These are phyloP conservation scores for Trinorchestia longiramus DNA, from an alignment of 1,140 invertebrate species.

Conservation along the genomic window DNA sequence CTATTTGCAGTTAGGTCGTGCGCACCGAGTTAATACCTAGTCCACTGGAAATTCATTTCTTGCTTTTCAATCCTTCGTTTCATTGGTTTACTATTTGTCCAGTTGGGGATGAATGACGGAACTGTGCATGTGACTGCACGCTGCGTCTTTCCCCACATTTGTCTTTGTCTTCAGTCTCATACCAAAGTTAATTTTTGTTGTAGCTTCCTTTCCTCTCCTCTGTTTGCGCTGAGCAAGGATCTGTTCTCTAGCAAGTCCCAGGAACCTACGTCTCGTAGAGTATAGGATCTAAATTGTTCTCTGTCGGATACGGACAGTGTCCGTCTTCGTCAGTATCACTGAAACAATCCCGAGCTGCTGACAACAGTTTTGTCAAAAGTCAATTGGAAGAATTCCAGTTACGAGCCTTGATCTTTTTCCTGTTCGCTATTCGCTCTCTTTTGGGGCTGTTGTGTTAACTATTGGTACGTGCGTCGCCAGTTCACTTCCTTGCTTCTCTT, in stretches of 20 bases:
- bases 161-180: too few species aligned
- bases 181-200: not conserved
- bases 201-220: not conserved
- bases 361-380: not conserved
- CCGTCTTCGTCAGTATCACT: not conserved
- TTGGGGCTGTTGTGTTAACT: not conserved
- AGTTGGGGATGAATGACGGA: not conserved
- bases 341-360: not conserved
- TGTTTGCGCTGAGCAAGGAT: not conserved
- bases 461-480: not conserved
- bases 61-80: slow-evolving; percentile 1
- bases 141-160: not conserved
- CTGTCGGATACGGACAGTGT: not conserved
- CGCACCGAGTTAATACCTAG: not conserved
- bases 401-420: not conserved
- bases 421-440: not conserved
- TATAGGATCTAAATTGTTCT: not conserved
- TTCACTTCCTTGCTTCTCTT: not conserved
- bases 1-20: slow-evolving; percentile 35
- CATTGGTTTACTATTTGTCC: not conserved
- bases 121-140: not conserved
- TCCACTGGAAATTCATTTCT: slow-evolving; percentile 30
- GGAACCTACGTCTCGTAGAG: not conserved
- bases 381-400: not conserved
- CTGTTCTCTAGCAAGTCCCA: not conserved